Conservation (phyloP, 2,113 vertebrate species). For the Loxodonta africana region DNA sequence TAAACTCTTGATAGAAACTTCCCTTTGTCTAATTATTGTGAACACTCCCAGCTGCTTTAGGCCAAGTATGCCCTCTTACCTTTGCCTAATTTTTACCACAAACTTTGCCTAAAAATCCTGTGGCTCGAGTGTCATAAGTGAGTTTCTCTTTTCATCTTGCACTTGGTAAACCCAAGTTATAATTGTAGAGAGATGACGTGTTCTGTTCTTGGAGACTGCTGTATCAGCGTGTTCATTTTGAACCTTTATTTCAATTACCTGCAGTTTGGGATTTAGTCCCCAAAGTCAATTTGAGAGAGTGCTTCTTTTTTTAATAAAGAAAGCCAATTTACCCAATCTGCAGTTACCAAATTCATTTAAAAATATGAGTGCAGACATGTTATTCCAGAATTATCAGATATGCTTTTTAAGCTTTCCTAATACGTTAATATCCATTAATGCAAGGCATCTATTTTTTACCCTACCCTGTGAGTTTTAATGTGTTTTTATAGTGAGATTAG, state of each 20-base stretch:
- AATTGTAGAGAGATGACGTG: slow-evolving; percentile 80
- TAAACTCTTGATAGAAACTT: slow-evolving; percentile 75
- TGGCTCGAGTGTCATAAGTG: slow-evolving; percentile 85
- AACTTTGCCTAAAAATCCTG: slow-evolving; percentile 84
- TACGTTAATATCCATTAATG: slow-evolving; percentile 41
- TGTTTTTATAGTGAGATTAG: not conserved
- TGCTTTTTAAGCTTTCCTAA: slow-evolving; percentile 39
- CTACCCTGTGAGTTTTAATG: slow-evolving; percentile 26
- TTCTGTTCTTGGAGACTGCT: slow-evolving; percentile 82
- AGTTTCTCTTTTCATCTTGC: slow-evolving; percentile 84
- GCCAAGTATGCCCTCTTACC: slow-evolving; percentile 81
- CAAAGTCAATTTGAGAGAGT: slow-evolving; percentile 72
- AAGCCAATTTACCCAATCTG: slow-evolving; percentile 74
- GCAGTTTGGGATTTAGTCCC: slow-evolving; percentile 75
- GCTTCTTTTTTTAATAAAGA: slow-evolving; percentile 68
- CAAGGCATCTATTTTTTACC: slow-evolving; percentile 19
- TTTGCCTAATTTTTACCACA: slow-evolving; percentile 85
- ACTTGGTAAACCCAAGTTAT: slow-evolving; percentile 85
- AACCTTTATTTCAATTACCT: slow-evolving; percentile 83
- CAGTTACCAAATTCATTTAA: slow-evolving; percentile 68
- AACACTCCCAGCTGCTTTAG: slow-evolving; percentile 75
- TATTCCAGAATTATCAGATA: slow-evolving; percentile 54
- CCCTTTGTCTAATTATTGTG: slow-evolving; percentile 39
- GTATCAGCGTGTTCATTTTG: slow-evolving; percentile 84
- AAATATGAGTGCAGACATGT: slow-evolving; percentile 36